Evolutionary conservation across 2,113 vertebrate species (phyloP).

Genomic region (Noturus placidus): DNA sequence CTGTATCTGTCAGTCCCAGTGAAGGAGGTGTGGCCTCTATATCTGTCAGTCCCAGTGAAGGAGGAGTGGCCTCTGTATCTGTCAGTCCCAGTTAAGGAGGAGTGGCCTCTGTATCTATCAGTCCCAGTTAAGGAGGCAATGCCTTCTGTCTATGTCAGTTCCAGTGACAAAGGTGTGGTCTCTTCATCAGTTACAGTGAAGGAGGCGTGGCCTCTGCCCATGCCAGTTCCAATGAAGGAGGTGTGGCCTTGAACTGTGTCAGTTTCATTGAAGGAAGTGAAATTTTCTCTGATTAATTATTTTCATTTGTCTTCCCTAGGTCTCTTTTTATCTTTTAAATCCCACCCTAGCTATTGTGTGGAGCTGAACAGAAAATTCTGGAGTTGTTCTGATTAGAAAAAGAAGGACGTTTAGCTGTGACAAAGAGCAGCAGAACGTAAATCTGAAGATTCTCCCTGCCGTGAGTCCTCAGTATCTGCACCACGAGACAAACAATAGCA

Average conservation of each 20-base stretch:
- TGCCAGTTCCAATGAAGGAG: neutral
- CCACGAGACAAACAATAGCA: conserved; percentile 11
- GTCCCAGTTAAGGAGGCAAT: neutral
- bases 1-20: too few relatives aligned
- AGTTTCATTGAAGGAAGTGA: too few relatives aligned
- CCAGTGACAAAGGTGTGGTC: too few relatives aligned
- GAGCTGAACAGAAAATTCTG: neutral
- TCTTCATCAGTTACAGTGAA: neutral
- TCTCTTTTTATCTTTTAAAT: neutral
- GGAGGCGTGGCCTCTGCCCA: neutral
- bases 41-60: too few relatives aligned
- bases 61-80: too few relatives aligned
- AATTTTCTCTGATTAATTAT: neutral
- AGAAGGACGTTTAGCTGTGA: neutral
- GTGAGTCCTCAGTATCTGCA: conserved; percentile 27
- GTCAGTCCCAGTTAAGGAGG: too few relatives aligned
- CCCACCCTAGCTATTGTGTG: neutral
- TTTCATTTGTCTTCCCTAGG: neutral
- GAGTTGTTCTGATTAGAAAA: neutral
- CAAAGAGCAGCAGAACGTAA: conserved; percentile 16
- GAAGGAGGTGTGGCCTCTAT: too few relatives aligned
- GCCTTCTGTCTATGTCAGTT: neutral
- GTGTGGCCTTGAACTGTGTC: too few relatives aligned
- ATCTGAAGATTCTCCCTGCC: neutral
- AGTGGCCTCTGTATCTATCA: too few relatives aligned